These are phyloP conservation scores for Amaurobius ferox DNA, from an alignment of 2,888 invertebrate genomes.

Conservation along the genomic window DNA sequence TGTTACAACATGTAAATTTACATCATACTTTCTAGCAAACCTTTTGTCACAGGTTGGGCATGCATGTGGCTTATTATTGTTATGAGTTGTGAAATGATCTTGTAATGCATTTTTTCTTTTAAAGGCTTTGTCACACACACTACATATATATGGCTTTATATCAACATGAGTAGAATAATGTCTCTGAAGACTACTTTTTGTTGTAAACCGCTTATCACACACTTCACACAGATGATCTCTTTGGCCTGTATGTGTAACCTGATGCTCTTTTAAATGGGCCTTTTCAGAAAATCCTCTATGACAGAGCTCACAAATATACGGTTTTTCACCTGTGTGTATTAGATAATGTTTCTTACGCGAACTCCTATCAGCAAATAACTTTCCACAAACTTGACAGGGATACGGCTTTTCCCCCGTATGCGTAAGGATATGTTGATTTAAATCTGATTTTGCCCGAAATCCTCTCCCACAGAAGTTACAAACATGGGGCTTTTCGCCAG, in stretches of 20 bases:
- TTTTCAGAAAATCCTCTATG: constrained; percentile 44
- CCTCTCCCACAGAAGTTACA: constrained; percentile 44
- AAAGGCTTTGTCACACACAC: constrained; percentile 38
- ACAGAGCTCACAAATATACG: constrained; percentile 54
- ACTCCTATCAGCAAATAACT: constrained; percentile 51
- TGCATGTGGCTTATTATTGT: constrained; percentile 33
- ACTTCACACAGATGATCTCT: constrained; percentile 45
- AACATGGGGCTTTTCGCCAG: constrained; percentile 34
- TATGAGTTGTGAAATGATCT: constrained; percentile 40
- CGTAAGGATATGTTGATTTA: constrained; percentile 47
- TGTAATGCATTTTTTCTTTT: constrained; percentile 21
- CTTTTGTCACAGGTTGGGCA: constrained; percentile 39
- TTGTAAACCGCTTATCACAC: constrained; percentile 47
- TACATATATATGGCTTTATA: constrained; percentile 18
- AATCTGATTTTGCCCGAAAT: constrained; percentile 43
- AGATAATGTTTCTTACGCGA: constrained; percentile 50
- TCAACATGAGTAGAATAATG: constrained; percentile 45
- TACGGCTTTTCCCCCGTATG: constrained; percentile 63
- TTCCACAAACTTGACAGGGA: constrained; percentile 50
- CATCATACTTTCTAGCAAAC: constrained; percentile 36
- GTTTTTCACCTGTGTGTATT: constrained; percentile 49
- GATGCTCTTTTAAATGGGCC: constrained; percentile 54
- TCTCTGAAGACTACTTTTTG: constrained; percentile 55
- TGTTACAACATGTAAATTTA: constrained; percentile 29
- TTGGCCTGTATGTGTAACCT: constrained; percentile 56